These are phyloP conservation scores for Callimorpha dominula DNA, from an alignment of 2,888 invertebrate species.

Conservation along the genomic window DNA sequence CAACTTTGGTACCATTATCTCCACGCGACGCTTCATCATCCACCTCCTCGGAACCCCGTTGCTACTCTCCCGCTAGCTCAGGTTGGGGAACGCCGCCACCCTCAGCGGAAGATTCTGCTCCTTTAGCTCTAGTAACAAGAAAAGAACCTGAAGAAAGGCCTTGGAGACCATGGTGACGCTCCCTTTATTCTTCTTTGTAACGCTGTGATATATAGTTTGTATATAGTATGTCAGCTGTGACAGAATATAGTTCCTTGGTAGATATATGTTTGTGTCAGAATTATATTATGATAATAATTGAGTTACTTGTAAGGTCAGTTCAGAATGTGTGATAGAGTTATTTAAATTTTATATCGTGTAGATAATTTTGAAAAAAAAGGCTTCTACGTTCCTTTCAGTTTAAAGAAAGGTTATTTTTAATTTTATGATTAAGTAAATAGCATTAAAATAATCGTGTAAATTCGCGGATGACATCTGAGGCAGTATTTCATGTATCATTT, in stretches of 20 bases:
- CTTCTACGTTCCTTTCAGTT: slow-evolving; percentile 35
- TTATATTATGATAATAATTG: slow-evolving; percentile 33
- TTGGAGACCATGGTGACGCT: slow-evolving; percentile 93
- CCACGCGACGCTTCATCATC: slow-evolving; percentile 91
- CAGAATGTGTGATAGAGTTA: slow-evolving; percentile 47
- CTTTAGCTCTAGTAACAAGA: slow-evolving; percentile 92
- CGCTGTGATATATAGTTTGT: slow-evolving; percentile 62
- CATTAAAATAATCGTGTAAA: slow-evolving; percentile 61
- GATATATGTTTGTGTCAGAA: slow-evolving; percentile 24
- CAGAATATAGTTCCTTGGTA: slow-evolving; percentile 68
- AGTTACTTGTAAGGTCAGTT: slow-evolving; percentile 64
- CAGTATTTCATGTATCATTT: slow-evolving; percentile 80
- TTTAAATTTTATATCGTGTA: slow-evolving; percentile 21
- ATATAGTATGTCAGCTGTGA: slow-evolving; percentile 53
- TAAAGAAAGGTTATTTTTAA: slow-evolving; percentile 34
- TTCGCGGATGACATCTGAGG: slow-evolving; percentile 82
- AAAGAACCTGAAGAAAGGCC: slow-evolving; percentile 90
- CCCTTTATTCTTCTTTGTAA: slow-evolving; percentile 57
- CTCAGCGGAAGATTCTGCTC: slow-evolving; percentile 78
- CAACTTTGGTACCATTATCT: slow-evolving; percentile 91
- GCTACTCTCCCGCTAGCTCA: slow-evolving; percentile 87
- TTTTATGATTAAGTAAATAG: slow-evolving; percentile 28
- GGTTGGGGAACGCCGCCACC: slow-evolving; percentile 82
- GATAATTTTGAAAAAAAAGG: slow-evolving; percentile 25
- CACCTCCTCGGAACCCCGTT: slow-evolving; percentile 87